phyloP scores from a whole-genome alignment of 2,113 vertebrate species.

The Otus sunia region DNA sequence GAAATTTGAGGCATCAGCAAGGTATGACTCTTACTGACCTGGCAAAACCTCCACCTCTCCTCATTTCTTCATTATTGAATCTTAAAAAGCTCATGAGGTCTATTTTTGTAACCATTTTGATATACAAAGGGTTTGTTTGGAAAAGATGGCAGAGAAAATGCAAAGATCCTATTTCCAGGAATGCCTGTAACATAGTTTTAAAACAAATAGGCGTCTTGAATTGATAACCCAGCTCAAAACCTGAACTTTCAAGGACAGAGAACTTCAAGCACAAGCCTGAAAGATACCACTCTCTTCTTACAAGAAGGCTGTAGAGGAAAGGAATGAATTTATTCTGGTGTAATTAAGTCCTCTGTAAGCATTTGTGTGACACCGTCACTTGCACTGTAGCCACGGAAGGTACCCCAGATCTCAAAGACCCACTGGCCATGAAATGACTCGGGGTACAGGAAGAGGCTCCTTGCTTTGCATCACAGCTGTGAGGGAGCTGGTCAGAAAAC shows the following conservation, averaged over 20 bases:
- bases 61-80: no score
- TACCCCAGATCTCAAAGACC: neutral
- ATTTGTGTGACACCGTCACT: neutral
- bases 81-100: rapidly evolving
- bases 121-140: neutral
- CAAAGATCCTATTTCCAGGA: neutral
- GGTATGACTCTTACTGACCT: neutral
- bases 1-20: neutral
- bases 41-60: neutral
- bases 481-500: neutral
- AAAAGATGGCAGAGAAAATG: neutral
- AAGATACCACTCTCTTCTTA: neutral
- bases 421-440: neutral
- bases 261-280: neutral
- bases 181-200: neutral
- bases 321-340: neutral
- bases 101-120: rapidly evolving
- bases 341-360: neutral
- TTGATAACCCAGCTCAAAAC: rapidly evolving
- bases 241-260: neutral
- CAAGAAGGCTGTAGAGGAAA: neutral
- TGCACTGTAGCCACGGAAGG: rapidly evolving
- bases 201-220: neutral
- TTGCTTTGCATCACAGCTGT: neutral
- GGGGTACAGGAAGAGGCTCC: neutral